A percentile compares a stretch with the other conserved stretches of the same genome.
Conservation (phyloP, 2,888 invertebrate species). For the Hypsopygia costalis region DNA sequence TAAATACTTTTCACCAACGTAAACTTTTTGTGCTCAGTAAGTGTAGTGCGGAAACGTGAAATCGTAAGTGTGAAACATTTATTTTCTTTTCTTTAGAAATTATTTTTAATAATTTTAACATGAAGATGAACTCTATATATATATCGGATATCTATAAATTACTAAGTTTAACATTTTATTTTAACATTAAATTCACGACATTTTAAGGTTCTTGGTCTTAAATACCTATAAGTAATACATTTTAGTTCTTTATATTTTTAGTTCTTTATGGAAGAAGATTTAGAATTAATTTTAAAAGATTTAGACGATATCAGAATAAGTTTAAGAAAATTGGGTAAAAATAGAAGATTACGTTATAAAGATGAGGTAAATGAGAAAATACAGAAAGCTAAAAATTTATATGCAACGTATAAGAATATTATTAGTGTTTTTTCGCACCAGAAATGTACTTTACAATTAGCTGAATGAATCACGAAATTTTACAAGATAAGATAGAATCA, state of each 20-base stretch:
- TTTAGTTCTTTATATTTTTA: neutral
- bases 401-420: neutral
- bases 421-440: neutral
- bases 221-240: no score
- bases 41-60: no score
- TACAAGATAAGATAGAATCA: conserved; percentile 2
- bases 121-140: no score
- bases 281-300: conserved; percentile 3
- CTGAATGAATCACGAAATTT: conserved; percentile 1
- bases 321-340: conserved; percentile 7
- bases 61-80: no score
- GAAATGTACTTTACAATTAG: neutral
- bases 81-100: no score
- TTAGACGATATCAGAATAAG: conserved; percentile 3
- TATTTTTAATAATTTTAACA: no score
- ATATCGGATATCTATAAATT: no score
- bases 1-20: no score
- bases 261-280: conserved; percentile 5
- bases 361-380: neutral
- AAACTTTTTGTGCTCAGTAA: no score
- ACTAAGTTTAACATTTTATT: no score
- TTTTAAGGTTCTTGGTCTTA: no score
- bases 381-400: neutral
- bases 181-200: neutral
- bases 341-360: neutral